phyloP scores from a whole-genome alignment of 2,113 vertebrate species.

The Cygnus buccinator region DNA sequence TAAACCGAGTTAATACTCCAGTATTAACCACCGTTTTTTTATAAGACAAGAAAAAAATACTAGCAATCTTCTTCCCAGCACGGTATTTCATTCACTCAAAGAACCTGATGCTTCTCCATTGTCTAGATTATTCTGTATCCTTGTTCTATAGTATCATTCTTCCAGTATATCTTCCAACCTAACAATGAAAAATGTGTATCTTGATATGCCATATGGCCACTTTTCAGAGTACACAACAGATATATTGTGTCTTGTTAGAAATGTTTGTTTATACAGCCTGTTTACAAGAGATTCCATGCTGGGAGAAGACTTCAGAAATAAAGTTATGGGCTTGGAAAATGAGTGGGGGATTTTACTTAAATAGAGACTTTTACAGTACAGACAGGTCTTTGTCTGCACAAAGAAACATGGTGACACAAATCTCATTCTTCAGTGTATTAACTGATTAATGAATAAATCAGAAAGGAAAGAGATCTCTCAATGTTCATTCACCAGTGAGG shows the following conservation, averaged over 20 bases:
- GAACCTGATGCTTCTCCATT: neutral
- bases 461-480: neutral
- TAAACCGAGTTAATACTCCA: neutral
- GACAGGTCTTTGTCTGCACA: neutral
- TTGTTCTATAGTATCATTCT: neutral
- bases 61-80: neutral
- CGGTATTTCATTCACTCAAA: neutral
- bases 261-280: neutral
- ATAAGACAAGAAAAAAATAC: neutral
- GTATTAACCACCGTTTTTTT: neutral
- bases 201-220: neutral
- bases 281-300: neutral
- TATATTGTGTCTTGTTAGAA: neutral
- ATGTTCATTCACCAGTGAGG: neutral
- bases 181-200: neutral
- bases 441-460: neutral
- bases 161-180: neutral
- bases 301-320: neutral
- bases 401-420: neutral
- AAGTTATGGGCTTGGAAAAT: neutral
- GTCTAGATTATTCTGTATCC: neutral
- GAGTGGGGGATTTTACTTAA: neutral
- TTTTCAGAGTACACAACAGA: neutral
- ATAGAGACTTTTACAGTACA: neutral
- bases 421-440: neutral